Evolutionary conservation across 2,888 invertebrate species (phyloP).

Genomic region (Ligdia adustata): DNA sequence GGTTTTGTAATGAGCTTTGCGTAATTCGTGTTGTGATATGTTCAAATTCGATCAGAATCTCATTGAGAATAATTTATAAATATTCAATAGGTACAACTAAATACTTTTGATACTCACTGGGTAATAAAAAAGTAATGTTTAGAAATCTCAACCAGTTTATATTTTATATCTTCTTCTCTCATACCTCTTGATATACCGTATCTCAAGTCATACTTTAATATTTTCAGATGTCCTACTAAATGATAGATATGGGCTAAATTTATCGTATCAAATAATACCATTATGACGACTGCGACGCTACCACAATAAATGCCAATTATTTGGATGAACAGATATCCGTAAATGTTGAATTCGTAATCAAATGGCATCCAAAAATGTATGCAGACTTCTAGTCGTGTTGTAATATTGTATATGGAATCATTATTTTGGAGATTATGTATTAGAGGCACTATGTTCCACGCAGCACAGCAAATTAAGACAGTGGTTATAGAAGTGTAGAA

Average conservation of each 20-base stretch:
- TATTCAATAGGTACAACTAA: background rate
- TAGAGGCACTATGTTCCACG: slow-evolving; percentile 40
- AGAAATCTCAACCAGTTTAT: slow-evolving; percentile 36
- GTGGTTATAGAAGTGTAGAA: slow-evolving; percentile 29
- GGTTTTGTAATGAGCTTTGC: too few relatives aligned
- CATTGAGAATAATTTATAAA: background rate
- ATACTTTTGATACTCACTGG: slow-evolving; percentile 34
- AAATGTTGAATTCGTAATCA: slow-evolving; percentile 44
- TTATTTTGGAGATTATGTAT: slow-evolving; percentile 40
- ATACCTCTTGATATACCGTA: slow-evolving; percentile 26
- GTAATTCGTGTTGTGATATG: too few relatives aligned
- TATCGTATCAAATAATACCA: slow-evolving; percentile 37
- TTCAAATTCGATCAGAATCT: background rate
- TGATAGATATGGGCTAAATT: slow-evolving; percentile 44
- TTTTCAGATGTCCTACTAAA: slow-evolving; percentile 47
- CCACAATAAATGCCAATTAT: slow-evolving; percentile 34
- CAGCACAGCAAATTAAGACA: slow-evolving; percentile 30
- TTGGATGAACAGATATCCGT: slow-evolving; percentile 41
- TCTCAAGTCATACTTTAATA: slow-evolving; percentile 43
- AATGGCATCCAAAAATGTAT: slow-evolving; percentile 48
- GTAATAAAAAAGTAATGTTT: slow-evolving; percentile 46
- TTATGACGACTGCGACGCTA: slow-evolving; percentile 5
- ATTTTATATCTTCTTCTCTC: slow-evolving; percentile 33
- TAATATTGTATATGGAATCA: slow-evolving; percentile 40
- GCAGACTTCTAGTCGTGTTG: slow-evolving; percentile 41